Evolutionary conservation across 2,797 vertebrate species (phyloP).

Genomic region (Neosilurus mollespiculum): DNA sequence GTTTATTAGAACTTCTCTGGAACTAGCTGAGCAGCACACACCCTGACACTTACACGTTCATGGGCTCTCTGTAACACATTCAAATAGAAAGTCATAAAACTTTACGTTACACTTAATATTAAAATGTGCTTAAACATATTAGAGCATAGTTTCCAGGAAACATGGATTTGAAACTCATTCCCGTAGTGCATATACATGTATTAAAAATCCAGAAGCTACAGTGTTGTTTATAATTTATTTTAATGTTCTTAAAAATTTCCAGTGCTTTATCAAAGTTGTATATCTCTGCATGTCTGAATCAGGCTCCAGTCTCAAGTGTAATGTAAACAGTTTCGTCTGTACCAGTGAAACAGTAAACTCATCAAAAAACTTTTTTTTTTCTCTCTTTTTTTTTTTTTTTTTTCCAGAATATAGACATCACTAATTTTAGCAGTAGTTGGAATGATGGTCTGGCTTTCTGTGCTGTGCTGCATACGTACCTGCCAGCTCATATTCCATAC

Average conservation of each 20-base stretch:
- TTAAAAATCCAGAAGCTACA: neutral
- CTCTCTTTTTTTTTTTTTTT: neutral
- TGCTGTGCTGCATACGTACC: slow-evolving; percentile 87
- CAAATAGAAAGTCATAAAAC: neutral
- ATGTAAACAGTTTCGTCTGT: neutral
- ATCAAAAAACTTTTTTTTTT: no score
- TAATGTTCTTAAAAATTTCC: neutral
- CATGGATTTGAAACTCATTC: neutral
- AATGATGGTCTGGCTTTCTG: slow-evolving; percentile 87
- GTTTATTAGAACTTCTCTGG: neutral
- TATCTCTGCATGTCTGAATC: neutral
- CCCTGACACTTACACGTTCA: neutral
- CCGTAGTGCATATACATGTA: neutral
- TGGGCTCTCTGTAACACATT: neutral
- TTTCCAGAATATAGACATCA: slow-evolving; percentile 85
- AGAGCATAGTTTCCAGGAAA: slow-evolving; percentile 6
- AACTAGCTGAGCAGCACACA: neutral
- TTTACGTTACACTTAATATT: neutral
- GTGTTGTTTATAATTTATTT: neutral
- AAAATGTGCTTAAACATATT: neutral
- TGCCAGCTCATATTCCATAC: slow-evolving; percentile 86
- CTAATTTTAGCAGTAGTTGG: slow-evolving; percentile 91
- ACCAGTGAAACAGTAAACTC: neutral
- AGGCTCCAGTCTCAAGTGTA: neutral
- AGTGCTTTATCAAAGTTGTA: neutral